phyloP scores from a whole-genome alignment of 2,113 vertebrate genomes.

The Calcarius ornatus region DNA sequence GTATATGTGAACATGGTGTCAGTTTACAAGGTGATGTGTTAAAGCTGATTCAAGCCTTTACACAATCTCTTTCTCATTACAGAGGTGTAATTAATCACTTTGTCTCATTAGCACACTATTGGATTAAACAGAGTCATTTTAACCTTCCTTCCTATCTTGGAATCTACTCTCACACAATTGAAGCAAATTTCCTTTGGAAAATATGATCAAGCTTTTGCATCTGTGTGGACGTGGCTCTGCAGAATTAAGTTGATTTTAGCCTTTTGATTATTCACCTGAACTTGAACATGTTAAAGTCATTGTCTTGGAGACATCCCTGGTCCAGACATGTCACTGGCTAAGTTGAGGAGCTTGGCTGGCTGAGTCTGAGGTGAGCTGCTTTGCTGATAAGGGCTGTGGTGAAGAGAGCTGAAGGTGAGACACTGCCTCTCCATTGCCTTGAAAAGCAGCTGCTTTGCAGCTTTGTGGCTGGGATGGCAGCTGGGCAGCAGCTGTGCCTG shows the following conservation, averaged over 20 bases:
- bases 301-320: background rate
- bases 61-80: constrained; percentile 38
- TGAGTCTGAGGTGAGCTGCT: fast-evolving
- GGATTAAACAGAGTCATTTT: constrained; percentile 45
- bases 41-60: constrained; percentile 15
- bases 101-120: constrained; percentile 9
- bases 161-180: background rate
- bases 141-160: background rate
- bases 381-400: background rate
- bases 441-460: background rate
- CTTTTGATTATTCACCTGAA: background rate
- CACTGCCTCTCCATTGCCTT: background rate
- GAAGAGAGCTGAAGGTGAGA: background rate
- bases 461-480: background rate
- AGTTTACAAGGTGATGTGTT: background rate
- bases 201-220: constrained; percentile 8
- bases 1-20: background rate
- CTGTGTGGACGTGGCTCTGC: background rate
- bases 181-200: constrained; percentile 44
- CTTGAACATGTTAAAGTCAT: background rate
- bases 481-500: background rate
- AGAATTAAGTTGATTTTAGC: background rate
- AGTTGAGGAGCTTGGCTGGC: background rate
- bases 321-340: fast-evolving
- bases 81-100: constrained; percentile 16